phyloP scores from a whole-genome alignment of 2,888 invertebrate genomes.

The Lasioglossum leucozonium region DNA sequence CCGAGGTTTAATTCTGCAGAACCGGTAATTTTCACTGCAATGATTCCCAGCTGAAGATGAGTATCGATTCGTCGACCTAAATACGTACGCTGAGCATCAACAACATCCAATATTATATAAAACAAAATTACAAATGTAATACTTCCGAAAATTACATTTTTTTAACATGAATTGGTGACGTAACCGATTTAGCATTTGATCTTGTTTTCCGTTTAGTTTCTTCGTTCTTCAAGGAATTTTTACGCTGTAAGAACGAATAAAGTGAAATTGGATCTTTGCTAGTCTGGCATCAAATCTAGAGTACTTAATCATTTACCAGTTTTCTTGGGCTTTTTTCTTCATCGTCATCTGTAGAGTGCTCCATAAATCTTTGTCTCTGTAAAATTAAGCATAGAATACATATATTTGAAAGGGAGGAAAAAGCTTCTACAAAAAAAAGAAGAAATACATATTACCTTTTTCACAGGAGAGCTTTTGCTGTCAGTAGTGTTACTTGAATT shows the following conservation, averaged over 20 bases:
- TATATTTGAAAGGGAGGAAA: neutral
- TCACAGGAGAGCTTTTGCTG: neutral
- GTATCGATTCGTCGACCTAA: constrained; percentile 33
- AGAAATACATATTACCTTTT: constrained; percentile 18
- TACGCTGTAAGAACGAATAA: neutral
- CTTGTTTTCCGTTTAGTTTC: neutral
- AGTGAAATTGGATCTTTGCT: neutral
- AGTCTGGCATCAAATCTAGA: neutral
- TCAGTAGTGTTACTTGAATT: constrained; percentile 1
- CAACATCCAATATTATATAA: neutral
- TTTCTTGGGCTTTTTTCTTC: neutral
- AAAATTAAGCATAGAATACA: neutral
- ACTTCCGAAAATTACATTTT: constrained; percentile 32
- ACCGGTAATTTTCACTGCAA: constrained; percentile 37
- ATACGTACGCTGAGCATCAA: constrained; percentile 14
- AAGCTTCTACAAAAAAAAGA: neutral
- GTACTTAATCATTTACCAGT: neutral
- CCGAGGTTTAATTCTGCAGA: constrained; percentile 49
- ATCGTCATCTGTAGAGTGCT: neutral
- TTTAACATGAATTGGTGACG: neutral
- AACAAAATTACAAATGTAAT: constrained; percentile 1
- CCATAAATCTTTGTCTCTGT: neutral
- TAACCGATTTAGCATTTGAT: neutral
- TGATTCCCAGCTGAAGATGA: constrained; percentile 24
- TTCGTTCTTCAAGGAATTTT: neutral